Base-by-base conservation (phyloP, 2,888 invertebrate species). In the Idaea biselata region DNA sequence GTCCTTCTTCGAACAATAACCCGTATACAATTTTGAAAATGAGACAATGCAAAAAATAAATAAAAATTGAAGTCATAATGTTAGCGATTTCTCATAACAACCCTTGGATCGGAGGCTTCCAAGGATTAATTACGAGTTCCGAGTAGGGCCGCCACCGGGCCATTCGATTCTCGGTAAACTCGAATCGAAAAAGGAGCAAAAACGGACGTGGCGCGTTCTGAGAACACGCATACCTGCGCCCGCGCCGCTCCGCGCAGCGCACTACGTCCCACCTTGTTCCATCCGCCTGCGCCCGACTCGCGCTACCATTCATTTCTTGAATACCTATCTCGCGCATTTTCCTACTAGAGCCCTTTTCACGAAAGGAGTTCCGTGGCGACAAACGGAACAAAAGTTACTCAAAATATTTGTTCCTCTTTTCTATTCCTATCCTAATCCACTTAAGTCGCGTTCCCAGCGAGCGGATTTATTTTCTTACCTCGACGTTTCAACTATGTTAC, bases 101-200 rank as follows among this genome's bases (percentile, higher is more conserved):
- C 89, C 91, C 88, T 89, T 79, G 85, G 84, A 84, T 88, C 74
- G 89, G 82, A 92, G 91, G 91, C 89, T 91, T 91, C 91, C 87
- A 87, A 87, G 91, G 91, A 91, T 91, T 91, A 91, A 92, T 91
- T 92, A 92, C 86, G 89, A 84, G 89, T 92, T 92, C 91, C 86
- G 86, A 89, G 91, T 92, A 92, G 88, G 84, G 74, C 87, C 87
- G 89, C 90, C 91, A 89, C 89, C 90, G 87, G 89, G 87, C 88
- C 89, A 87, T 89, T 87, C 86, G 87, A 82, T 92, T 92, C 91
- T 90, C 74, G 80, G 91, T 92, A 91, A 87, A 88, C 84, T 89
- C 82, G 86, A 89, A 89, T 89, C 91, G 89, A 91, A 92, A 92
- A 91, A 91, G 88, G 87, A 90, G 88, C 91, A 91, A 92, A 92